Conservation (phyloP, 2,113 vertebrate species). For the Ptyas mucosa region DNA sequence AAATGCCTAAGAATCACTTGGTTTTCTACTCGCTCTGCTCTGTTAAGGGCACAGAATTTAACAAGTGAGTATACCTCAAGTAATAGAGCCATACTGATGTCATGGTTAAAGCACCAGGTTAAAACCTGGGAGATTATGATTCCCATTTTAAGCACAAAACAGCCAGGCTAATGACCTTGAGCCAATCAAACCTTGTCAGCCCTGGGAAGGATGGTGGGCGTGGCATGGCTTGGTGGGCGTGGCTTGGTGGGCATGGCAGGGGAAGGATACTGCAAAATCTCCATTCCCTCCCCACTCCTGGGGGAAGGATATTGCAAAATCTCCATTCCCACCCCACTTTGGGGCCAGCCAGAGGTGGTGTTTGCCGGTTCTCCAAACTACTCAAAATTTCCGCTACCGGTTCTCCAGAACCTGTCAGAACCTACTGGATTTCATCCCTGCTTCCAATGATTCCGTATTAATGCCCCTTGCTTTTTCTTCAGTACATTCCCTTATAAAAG, state of each 20-base stretch:
- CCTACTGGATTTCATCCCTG: too few relatives aligned
- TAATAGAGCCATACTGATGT: not conserved
- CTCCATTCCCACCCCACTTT: too few relatives aligned
- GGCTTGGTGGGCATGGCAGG: too few relatives aligned
- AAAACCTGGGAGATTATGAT: not conserved
- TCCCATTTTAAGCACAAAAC: not conserved
- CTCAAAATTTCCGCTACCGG: too few relatives aligned
- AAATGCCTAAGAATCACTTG: not conserved
- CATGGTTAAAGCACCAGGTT: not conserved
- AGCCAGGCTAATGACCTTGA: not conserved
- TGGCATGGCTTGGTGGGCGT: too few relatives aligned
- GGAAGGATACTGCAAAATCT: too few relatives aligned
- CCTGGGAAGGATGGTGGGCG: not conserved
- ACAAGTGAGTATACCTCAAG: not conserved
- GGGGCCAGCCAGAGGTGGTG: too few relatives aligned
- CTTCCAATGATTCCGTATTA: not conserved
- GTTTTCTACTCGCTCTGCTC: not conserved
- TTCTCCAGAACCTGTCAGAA: too few relatives aligned
- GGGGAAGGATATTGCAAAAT: too few relatives aligned
- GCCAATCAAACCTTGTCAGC: not conserved
- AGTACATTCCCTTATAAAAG: not conserved
- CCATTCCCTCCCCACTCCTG: too few relatives aligned
- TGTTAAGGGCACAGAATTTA: not conserved
- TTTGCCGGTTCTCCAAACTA: too few relatives aligned
- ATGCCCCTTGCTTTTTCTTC: not conserved